Conservation (phyloP, 2,113 vertebrate genomes). For the Chloropsis cyanopogon region DNA sequence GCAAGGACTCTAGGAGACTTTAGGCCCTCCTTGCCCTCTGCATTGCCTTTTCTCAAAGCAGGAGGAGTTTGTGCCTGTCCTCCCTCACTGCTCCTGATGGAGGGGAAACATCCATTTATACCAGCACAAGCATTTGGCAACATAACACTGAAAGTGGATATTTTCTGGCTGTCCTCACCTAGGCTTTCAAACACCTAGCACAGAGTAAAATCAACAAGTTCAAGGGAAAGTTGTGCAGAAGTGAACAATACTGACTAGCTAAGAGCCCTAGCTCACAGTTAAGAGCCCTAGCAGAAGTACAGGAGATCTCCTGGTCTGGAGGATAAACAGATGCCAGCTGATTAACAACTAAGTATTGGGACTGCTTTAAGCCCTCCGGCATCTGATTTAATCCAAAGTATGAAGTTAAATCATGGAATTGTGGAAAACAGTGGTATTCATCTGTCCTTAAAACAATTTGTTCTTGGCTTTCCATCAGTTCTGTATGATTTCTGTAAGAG, state of each 20-base stretch:
- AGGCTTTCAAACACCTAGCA: not conserved
- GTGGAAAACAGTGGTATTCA: not conserved
- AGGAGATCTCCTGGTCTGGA: not conserved
- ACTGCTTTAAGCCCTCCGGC: not conserved
- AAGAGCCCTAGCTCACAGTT: not conserved
- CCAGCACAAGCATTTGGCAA: not conserved
- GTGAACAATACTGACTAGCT: not conserved
- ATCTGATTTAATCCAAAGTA: not conserved
- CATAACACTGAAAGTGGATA: fast-evolving
- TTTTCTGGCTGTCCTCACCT: not conserved
- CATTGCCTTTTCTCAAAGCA: not conserved
- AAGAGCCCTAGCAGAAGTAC: not conserved
- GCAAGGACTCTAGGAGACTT: not conserved
- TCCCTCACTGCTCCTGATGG: not conserved
- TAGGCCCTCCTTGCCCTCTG: not conserved
- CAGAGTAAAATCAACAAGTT: not conserved
- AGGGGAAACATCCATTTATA: not conserved
- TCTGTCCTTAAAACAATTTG: not conserved
- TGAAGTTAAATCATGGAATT: not conserved
- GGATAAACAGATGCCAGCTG: not conserved
- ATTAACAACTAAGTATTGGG: not conserved
- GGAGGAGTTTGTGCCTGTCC: not conserved
- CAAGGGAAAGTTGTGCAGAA: not conserved
- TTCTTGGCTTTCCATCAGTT: conserved; percentile 6
- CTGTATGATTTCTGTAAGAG: not conserved